Base-by-base conservation (phyloP, 2,113 vertebrate species). In the Xenopus laevis region DNA sequence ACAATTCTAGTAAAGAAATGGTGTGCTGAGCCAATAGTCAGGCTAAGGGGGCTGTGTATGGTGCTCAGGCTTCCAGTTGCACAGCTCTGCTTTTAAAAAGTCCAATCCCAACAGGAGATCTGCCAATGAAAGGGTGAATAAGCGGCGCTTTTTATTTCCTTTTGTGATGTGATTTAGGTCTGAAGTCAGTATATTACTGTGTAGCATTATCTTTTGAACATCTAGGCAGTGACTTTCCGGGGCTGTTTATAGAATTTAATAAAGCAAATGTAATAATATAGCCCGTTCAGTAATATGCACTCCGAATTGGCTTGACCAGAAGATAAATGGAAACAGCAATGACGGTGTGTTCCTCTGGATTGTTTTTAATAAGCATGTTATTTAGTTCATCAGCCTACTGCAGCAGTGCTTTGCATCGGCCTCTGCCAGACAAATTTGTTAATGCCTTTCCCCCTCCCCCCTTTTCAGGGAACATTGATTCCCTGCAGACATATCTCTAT, bases 361-460 rank as follows among this genome's bases (percentile, higher is more conserved):
- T 86, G 84, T 89, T 87, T 90, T 86, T 89, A 86, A 84, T 87
- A 82, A 86, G 83, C 82, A 72, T 86, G 82, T 86, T 85, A 84
- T 86, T 89, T 90, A 87, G 84, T 82, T 88, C 76, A 84, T 89
- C 83, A 79, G 72, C 68, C 47, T 3, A 0, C 79, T 85, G 71
- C 81, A 73, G 79, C 79, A 86, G 87, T 84, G 77, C 78, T 44
- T 87, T 78, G 53, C 83, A 79, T 85, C 79, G 71, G 79, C 69
- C 74, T 80, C 82, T 82, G 81, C 74, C 79, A 82, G 80, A 83
- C 82, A 89, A 86, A 87, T 87, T 82, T 89, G 83, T 84, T 86
- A 86, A 83, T 86, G 79, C 73, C 79, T 78, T 59, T 40, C n/a
- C 67, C 47, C 60, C 23, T 50, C 69, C 65, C 66, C 57, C 69